Base-by-base conservation (phyloP, 2,113 vertebrate genomes). In the Gallinago jamesoni region DNA sequence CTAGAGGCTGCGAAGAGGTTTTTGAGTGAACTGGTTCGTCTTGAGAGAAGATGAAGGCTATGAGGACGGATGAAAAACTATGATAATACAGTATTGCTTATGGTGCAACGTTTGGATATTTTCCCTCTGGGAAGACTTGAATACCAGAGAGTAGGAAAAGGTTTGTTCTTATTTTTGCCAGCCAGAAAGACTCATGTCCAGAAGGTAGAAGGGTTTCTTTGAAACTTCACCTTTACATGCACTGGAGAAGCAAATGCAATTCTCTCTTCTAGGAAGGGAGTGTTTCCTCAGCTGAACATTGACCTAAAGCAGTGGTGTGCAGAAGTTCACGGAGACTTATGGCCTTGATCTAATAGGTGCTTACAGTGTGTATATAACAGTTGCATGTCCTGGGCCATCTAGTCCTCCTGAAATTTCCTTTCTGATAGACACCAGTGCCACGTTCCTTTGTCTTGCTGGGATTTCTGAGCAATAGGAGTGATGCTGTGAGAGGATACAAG, bases 41-140 rank as follows among this genome's bases (percentile, higher is more conserved):
- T 64, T 59, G 45, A 75, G 57, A 43, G 14, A 31, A 27, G 72
- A 21, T 43, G 27, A 33, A 76, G 41, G 50, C n/a, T 2, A 1
- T 7, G n/a, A 8, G 30, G 19, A 21, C 3, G 2, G 53, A 33
- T 28, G 47, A 57, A 70, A 56, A 64, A 4, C n/a, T 35, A 41
- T 24, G 55, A 13, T 50, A 35, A 11, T 27, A 45, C 7, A 25
- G 7, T 43, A 16, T 48, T 50, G 1, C 0, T 56, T 45, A 4
- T 0, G 7, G 3, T 10, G 45, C 31, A 37, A 5, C 64, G 4
- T 1, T 35, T 41, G 69, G 7, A 1, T 7, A 4, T 72, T 62
- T 93, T 23, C 10, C 76, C 35, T 10, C 59, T 68, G 25, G 56
- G 17, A 85, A 63, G 33, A 16, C 18, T 28, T 45, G 47, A 53